Evolutionary conservation across 2,113 vertebrate species (phyloP), one percentile per base, ranked within the genome.

Genomic region (Motacilla tschutschensis): DNA sequence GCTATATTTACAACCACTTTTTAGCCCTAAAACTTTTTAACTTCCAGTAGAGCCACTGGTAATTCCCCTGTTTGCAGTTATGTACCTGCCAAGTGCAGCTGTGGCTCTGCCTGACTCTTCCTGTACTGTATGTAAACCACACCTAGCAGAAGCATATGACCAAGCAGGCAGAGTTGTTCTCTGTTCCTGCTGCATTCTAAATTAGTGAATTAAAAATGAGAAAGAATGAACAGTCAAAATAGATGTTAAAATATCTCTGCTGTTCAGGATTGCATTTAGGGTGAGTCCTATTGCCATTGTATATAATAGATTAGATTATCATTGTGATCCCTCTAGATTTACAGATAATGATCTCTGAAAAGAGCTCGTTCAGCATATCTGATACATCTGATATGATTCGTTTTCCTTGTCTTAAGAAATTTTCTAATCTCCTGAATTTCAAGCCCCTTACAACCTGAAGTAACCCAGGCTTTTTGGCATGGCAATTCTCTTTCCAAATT

Each of bases 351-450:
- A 66, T 50, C 26, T 77, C 55, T 58, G 48, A 63, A 84, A 55
- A 47, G 9, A 19, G 67, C 14, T 43, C 5, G 12, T 65, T 80
- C 41, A 79, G 54, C 16, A 2, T 25, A 35, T 79, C 48, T 81
- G 18, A 64, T 82, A 21, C 2, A 5, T 62, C 53, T 92, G 26
- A 66, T 75, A 72, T 4, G 0, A 31, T 51, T 58, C 17, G 5
- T 75, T 82, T 87, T 58, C n/a, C 24, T 77, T 80, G 44, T 62
- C 47, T 46, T 88, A 46, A 70, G 84, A 58, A 91, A 75, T 81
- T 64, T 84, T 87, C 53, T 84, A 24, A 48, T 87, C 53, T 89
- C 24, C 40, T 63, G 14, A 18, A 72, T 86, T 76, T 76, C 63
- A 90, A 21, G 19, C 29, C 17, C 24, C 22, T 76, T 63, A 54